These are phyloP conservation scores for Glareola pratincola DNA, from an alignment of 2,113 vertebrate species.

Conservation along the genomic window DNA sequence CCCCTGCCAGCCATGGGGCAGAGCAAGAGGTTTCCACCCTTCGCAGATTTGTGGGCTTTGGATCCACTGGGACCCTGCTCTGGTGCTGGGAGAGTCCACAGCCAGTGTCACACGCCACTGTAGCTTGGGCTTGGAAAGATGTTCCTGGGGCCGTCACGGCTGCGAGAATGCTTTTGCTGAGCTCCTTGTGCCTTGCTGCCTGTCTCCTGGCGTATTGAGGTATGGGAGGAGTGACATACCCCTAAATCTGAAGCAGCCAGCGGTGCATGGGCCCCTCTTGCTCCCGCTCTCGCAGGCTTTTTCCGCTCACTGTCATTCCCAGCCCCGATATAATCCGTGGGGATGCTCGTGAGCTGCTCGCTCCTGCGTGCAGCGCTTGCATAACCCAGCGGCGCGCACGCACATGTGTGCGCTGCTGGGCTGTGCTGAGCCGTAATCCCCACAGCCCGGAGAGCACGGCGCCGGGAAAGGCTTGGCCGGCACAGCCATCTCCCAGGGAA, in stretches of 20 bases:
- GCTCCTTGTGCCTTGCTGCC: neutral
- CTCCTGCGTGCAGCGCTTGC: neutral
- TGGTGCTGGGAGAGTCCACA: neutral
- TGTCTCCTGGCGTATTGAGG: neutral
- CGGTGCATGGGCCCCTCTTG: fast-evolving
- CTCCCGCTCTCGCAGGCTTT: neutral
- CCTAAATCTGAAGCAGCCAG: neutral
- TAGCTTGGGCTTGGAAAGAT: neutral
- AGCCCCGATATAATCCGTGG: neutral
- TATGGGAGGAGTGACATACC: neutral
- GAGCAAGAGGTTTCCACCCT: neutral
- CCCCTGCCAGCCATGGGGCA: neutral
- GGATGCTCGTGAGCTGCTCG: neutral
- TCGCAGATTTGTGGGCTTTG: neutral
- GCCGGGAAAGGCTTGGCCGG: fast-evolving
- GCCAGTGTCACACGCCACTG: fast-evolving
- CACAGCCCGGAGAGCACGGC: neutral
- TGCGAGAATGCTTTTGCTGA: neutral
- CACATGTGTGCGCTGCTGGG: neutral
- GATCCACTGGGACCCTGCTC: neutral
- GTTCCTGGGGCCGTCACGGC: fast-evolving
- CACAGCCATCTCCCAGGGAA: fast-evolving
- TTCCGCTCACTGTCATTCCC: neutral
- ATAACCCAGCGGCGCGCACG: neutral
- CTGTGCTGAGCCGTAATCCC: neutral